phyloP scores from a whole-genome alignment of 2,113 vertebrate genomes.

The Laterallus jamaicensis region DNA sequence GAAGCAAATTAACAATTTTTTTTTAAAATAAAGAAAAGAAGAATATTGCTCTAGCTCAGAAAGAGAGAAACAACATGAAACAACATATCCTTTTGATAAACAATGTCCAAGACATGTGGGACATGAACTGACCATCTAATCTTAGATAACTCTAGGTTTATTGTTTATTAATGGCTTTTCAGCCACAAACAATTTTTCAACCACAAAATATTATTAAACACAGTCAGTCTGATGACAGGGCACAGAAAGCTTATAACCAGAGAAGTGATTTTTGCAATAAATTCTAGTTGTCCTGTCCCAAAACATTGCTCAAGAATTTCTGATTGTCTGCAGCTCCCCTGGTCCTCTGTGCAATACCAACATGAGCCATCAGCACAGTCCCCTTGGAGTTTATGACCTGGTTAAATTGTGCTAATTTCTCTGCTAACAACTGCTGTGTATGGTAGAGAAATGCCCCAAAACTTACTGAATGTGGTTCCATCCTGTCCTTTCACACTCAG shows the following conservation, averaged over 20 bases:
- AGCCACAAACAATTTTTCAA: background rate
- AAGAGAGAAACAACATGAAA: background rate
- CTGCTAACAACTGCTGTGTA: background rate
- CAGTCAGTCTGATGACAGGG: background rate
- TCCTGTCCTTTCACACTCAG: background rate
- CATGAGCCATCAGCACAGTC: fast-evolving
- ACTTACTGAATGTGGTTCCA: background rate
- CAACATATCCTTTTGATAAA: background rate
- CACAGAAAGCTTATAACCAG: background rate
- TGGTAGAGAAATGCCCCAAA: background rate
- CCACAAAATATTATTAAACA: background rate
- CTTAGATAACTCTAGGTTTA: background rate
- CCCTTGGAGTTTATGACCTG: background rate
- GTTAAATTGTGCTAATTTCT: background rate
- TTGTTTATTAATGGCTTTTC: background rate
- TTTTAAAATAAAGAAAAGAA: background rate
- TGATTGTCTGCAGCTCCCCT: background rate
- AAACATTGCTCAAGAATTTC: background rate
- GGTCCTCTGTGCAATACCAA: background rate
- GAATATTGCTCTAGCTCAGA: background rate
- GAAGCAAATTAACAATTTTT: background rate
- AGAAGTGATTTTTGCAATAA: background rate
- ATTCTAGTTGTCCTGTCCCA: background rate
- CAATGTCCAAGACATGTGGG: background rate
- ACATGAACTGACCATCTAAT: background rate